Conservation (phyloP, 2,888 invertebrate species). For the Folsomia manolachei region DNA sequence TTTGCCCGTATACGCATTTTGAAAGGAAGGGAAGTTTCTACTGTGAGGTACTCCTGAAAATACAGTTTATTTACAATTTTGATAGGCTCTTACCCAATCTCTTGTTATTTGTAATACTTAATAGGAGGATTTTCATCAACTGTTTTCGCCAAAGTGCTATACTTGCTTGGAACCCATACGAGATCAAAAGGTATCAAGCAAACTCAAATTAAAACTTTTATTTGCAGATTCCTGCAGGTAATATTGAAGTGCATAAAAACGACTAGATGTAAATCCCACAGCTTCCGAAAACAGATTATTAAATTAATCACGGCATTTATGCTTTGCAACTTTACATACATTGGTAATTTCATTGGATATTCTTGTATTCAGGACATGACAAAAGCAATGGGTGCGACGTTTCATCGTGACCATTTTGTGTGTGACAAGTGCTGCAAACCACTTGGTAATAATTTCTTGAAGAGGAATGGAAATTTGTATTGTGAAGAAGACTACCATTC, state of each 20-base stretch:
- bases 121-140: slow-evolving; percentile 38
- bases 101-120: too few relatives aligned
- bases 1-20: slow-evolving; percentile 43
- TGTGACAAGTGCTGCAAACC: slow-evolving; percentile 45
- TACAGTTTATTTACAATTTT: too few relatives aligned
- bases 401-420: slow-evolving; percentile 46
- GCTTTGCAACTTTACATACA: background rate
- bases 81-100: too few relatives aligned
- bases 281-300: too few relatives aligned
- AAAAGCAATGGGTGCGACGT: slow-evolving; percentile 44
- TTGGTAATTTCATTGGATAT: too few relatives aligned
- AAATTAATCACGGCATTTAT: background rate
- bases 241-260: too few relatives aligned
- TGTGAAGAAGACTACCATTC: slow-evolving; percentile 48
- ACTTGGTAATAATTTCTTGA: slow-evolving; percentile 41
- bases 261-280: too few relatives aligned
- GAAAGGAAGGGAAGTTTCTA: slow-evolving; percentile 42
- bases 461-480: slow-evolving; percentile 43
- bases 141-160: slow-evolving; percentile 46
- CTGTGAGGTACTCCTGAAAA: too few relatives aligned
- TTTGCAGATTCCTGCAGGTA: too few relatives aligned
- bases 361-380: slow-evolving; percentile 47
- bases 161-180: slow-evolving; percentile 42
- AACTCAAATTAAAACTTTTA: background rate
- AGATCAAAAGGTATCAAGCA: slow-evolving; percentile 39